Evolutionary conservation across 2,888 invertebrate species (phyloP), one percentile per base, ranked within the genome.

Genomic region (Drosophila nigricruria): DNA sequence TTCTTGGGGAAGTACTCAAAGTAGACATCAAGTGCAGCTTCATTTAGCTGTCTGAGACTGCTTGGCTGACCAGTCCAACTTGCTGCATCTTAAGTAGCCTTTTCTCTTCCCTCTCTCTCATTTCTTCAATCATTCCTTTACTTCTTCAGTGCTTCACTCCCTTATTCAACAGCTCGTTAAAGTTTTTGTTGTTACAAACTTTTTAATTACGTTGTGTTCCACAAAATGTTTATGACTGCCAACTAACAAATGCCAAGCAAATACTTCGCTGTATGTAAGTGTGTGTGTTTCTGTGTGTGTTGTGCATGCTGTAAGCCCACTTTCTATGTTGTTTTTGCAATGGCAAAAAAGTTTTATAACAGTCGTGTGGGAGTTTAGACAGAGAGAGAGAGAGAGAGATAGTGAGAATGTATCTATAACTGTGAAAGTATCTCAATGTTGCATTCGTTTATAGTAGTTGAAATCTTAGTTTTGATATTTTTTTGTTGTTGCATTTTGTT

Each of bases 161-260:
- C 27, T 54, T 54, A 18, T 54, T 54, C 54, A 54, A 27, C 38
- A 18, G 25, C 54, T 50, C 32, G 38, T 50, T 16, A 58, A 73
- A 62, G 67, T 72, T 50, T 23, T 65, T 64, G 43, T 71, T 67
- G 68, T 66, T 70, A 49, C 52, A 77, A 83, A 83, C 70, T 88
- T 83, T 85, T 75, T 83, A 88, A 85, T 88, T 88, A 75, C 77
- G 68, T 79, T 57, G 77, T 86, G 74, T 77, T 80, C 49, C 63
- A 53, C 45, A 66, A 79, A 68, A 71, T 76, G 64, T 70, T 73
- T 65, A 69, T 70, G 60, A 67, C 70, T 70, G 72, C 58, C 69
- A 73, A 59, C 68, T 69, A 77, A 64, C 77, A 66, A 79, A 69
- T 43, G 50, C 59, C 61, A 65, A 54, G 53, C 47, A 45, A 40